Conservation (phyloP, 1,140 invertebrate species). For the Aphis gossypii region DNA sequence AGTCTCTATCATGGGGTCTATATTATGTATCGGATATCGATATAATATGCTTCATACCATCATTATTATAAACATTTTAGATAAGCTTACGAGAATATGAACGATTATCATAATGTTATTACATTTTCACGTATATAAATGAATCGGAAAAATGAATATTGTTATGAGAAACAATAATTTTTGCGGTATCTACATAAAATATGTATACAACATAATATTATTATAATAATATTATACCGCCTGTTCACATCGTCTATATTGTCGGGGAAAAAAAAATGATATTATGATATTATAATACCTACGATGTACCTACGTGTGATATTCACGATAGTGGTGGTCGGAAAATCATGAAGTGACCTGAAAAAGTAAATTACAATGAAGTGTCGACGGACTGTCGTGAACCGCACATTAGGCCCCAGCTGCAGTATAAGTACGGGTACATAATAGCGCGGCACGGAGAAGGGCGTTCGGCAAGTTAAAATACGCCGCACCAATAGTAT, state of each 20-base stretch:
- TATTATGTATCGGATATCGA: no score
- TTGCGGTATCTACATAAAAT: background rate
- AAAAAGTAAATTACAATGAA: constrained; percentile 32
- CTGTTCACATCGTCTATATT: background rate
- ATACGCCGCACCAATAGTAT: background rate
- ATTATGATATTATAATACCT: background rate
- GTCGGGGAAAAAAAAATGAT: background rate
- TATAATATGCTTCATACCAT: no score
- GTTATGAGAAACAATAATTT: background rate
- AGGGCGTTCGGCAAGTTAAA: constrained; percentile 18
- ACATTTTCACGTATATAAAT: background rate
- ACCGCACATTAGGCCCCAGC: background rate
- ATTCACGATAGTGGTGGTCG: background rate
- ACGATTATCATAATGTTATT: no score
- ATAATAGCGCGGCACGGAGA: constrained; percentile 5
- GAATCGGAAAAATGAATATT: background rate
- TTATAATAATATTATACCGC: background rate
- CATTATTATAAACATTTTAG: no score
- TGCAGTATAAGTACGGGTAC: background rate
- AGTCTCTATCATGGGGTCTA: no score
- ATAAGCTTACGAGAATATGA: no score
- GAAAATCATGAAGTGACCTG: constrained; percentile 20
- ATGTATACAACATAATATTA: background rate
- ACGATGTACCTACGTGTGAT: background rate
- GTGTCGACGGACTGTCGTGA: constrained; percentile 34